A percentile compares a stretch with the other conserved stretches of the same genome.
phyloP scores from a whole-genome alignment of 2,797 vertebrate species.

The Threskiornis aethiopicus region DNA sequence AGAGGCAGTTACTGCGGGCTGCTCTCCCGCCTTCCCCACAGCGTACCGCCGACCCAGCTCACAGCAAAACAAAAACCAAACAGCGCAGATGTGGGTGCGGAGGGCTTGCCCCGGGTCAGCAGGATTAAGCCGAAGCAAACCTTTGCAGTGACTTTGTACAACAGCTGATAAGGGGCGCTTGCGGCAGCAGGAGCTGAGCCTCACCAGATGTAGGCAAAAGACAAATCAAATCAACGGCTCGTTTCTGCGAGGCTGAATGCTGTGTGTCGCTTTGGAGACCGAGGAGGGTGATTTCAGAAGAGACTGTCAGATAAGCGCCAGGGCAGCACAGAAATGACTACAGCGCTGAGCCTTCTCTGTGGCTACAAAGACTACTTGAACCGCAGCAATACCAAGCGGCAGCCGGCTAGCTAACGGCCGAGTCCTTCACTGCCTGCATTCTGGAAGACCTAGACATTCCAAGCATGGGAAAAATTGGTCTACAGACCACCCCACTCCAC shows the following conservation, averaged over 20 bases:
- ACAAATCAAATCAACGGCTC: background rate
- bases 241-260: background rate
- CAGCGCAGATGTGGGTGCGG: background rate
- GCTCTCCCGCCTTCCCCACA: background rate
- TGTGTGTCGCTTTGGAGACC: accelerated
- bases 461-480: background rate
- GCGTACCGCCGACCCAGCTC: background rate
- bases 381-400: background rate
- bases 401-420: background rate
- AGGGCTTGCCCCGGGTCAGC: background rate
- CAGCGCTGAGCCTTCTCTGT: background rate
- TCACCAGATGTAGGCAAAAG: background rate
- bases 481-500: too few relatives aligned
- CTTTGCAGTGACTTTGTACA: background rate
- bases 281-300: background rate
- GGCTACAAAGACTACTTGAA: background rate
- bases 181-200: background rate
- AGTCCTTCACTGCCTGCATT: background rate
- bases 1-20: background rate
- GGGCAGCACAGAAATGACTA: background rate
- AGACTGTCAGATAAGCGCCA: background rate
- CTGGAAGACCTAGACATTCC: background rate
- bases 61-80: background rate
- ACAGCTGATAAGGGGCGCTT: background rate
- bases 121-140: background rate